These are phyloP conservation scores for Halcyon malimbica DNA, from an alignment of 2,113 vertebrate genomes.

Conservation along the genomic window DNA sequence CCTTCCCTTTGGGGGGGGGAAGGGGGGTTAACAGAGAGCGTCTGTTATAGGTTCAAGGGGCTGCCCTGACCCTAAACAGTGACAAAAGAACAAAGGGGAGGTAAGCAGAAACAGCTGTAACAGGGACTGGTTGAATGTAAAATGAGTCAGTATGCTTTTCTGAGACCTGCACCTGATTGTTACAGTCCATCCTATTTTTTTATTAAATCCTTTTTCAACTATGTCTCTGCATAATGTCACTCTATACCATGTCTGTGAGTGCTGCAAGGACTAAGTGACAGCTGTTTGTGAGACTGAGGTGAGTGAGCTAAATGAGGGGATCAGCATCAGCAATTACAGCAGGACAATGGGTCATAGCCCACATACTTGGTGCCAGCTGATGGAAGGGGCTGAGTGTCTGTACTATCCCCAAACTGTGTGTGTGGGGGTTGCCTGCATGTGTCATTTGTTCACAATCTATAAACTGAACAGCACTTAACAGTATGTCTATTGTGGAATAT, in stretches of 20 bases:
- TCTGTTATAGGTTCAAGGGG: too few relatives aligned
- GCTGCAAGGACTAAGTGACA: neutral
- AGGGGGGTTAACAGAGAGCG: too few relatives aligned
- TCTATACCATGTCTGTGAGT: neutral
- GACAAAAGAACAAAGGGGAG: neutral
- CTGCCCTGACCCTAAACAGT: too few relatives aligned
- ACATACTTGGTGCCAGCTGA: accelerated
- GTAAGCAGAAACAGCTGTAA: neutral
- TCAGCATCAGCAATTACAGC: accelerated
- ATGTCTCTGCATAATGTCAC: neutral
- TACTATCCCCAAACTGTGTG: accelerated
- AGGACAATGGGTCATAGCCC: accelerated
- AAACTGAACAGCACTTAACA: neutral
- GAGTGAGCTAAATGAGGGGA: neutral
- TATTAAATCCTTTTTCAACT: neutral
- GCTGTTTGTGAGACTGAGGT: neutral
- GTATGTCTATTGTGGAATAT: neutral
- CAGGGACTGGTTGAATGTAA: neutral
- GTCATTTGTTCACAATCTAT: neutral
- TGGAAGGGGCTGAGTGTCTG: neutral
- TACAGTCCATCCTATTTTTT: neutral
- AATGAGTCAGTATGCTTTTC: neutral
- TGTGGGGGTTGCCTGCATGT: accelerated
- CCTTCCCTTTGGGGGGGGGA: too few relatives aligned
- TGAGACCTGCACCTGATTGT: neutral